These are phyloP conservation scores for Leptopilina myrica DNA, from an alignment of 2,888 invertebrate genomes.

Conservation along the genomic window DNA sequence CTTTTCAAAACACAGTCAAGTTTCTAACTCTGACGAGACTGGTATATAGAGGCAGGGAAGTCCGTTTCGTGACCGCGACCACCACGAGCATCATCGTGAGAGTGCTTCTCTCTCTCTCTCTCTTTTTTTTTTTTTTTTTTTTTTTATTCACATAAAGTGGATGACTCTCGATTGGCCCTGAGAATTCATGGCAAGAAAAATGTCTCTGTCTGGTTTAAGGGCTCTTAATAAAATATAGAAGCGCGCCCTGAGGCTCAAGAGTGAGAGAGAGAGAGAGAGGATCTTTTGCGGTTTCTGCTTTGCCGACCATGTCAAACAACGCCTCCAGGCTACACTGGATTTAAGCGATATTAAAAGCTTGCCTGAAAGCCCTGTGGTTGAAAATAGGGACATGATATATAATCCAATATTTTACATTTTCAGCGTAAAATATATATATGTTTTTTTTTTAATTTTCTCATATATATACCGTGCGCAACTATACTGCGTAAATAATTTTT, in stretches of 20 bases:
- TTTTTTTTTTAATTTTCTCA: too few relatives aligned
- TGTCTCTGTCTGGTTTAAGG: conserved; percentile 11
- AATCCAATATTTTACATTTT: neutral
- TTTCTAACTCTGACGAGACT: conserved; percentile 11
- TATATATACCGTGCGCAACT: too few relatives aligned
- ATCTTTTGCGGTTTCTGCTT: conserved; percentile 40
- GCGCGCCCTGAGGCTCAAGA: conserved; percentile 3
- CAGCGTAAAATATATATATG: too few relatives aligned
- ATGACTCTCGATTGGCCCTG: conserved; percentile 17
- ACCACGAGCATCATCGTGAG: neutral
- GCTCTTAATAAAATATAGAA: conserved; percentile 35
- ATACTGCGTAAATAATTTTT: too few relatives aligned
- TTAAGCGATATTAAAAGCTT: conserved; percentile 32
- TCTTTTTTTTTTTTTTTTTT: too few relatives aligned
- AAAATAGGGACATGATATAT: neutral
- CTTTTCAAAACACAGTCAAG: conserved; percentile 1
- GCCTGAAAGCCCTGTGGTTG: conserved; percentile 1
- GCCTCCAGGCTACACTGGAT: neutral
- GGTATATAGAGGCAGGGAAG: neutral
- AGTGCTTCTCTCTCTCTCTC: neutral
- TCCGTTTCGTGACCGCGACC: conserved; percentile 41
- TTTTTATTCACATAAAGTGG: neutral
- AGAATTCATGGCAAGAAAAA: conserved; percentile 33
- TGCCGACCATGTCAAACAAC: conserved; percentile 37
- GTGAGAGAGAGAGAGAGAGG: neutral